Conservation (phyloP, 2,888 invertebrate genomes). For the Antitype chi region DNA sequence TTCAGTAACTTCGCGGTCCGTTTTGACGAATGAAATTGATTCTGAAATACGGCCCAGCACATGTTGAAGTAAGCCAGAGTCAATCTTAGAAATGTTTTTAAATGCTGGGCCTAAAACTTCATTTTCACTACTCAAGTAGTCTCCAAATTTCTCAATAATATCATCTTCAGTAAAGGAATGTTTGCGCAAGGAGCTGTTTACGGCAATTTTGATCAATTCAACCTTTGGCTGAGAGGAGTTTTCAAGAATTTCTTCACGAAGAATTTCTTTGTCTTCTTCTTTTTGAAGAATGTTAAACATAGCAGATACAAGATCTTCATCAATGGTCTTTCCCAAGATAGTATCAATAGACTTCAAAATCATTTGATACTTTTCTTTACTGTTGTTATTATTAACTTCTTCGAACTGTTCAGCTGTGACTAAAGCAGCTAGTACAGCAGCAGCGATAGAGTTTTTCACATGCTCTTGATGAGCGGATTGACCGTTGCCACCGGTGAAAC, state of each 20-base stretch:
- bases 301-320: conserved; percentile 86
- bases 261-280: conserved; percentile 87
- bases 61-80: conserved; percentile 91
- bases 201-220: conserved; percentile 91
- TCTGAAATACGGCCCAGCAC: conserved; percentile 91
- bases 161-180: conserved; percentile 89
- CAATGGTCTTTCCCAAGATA: conserved; percentile 87
- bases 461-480: conserved; percentile 86
- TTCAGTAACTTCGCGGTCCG: conserved; percentile 92
- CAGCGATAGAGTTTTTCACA: conserved; percentile 89
- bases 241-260: conserved; percentile 88
- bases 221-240: conserved; percentile 91
- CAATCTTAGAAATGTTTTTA: conserved; percentile 91
- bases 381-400: conserved; percentile 87
- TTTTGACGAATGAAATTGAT: conserved; percentile 90
- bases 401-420: conserved; percentile 89
- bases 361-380: conserved; percentile 87
- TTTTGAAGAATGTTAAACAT: conserved; percentile 88
- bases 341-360: conserved; percentile 89
- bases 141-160: conserved; percentile 91
- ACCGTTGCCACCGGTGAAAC: conserved; percentile 72
- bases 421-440: conserved; percentile 88
- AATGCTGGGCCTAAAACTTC: conserved; percentile 92
- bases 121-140: conserved; percentile 92
- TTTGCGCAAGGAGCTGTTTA: conserved; percentile 85